Conservation (phyloP, 2,888 invertebrate species). For the Drosophila pseudotakahashii region DNA sequence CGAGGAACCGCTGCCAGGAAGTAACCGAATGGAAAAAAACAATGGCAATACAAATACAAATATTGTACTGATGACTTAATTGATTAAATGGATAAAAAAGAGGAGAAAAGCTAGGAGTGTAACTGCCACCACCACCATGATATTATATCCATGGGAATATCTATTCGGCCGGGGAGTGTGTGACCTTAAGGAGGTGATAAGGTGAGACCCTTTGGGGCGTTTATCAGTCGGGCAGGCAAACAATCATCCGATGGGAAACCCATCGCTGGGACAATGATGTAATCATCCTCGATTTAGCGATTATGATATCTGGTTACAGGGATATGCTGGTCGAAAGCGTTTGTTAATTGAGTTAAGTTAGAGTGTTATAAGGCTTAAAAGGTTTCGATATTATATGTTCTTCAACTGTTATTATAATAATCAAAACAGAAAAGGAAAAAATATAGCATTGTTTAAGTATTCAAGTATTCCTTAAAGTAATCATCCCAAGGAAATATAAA, state of each 20-base stretch:
- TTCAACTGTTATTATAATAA: no score
- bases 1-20: constrained; percentile 8
- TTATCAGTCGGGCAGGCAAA: constrained; percentile 66
- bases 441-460: no score
- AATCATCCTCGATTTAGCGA: constrained; percentile 48
- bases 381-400: no score
- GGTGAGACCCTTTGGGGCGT: constrained; percentile 44
- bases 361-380: neutral
- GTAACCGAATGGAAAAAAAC: constrained; percentile 46
- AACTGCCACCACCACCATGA: constrained; percentile 60
- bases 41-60: constrained; percentile 57
- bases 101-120: constrained; percentile 30
- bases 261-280: constrained; percentile 45
- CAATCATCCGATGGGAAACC: constrained; percentile 60
- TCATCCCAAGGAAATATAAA: no score
- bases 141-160: constrained; percentile 42
- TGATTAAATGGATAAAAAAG: constrained; percentile 82
- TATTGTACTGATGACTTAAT: constrained; percentile 79
- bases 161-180: constrained; percentile 18
- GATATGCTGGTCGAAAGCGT: constrained; percentile 35
- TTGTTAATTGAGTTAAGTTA: constrained; percentile 14
- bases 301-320: constrained; percentile 44
- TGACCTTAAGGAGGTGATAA: constrained; percentile 48
- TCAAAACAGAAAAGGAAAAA: no score
- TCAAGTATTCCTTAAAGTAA: no score